Base-by-base conservation (phyloP, 2,888 invertebrate species). In the Fissipunctia ypsillon region DNA sequence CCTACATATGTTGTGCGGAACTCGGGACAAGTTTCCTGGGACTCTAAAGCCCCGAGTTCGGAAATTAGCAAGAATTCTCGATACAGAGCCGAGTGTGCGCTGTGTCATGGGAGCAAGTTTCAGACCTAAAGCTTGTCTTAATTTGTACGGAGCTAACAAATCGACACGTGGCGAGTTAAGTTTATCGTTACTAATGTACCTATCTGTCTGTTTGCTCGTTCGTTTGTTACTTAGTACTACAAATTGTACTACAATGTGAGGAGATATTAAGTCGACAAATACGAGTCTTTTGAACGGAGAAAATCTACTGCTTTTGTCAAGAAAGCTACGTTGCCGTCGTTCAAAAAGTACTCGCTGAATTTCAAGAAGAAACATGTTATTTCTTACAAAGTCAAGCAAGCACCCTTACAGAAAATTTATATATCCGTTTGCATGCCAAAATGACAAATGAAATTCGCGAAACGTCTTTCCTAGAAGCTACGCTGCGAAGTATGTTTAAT, bases 401-500 rank as follows among this genome's bases (percentile, higher is more conserved):
- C 31, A 60, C 25, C 31, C 48, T 50, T 25, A 73, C 72, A 65
- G 68, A 80, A 75, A 72, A 78, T 76, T 66, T 79, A 52, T 73
- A 73, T 71, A 64, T n/a, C n/a, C 76, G 56, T 77, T 65, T 69
- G 65, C 76, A 76, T 86, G 90, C 80, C 88, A 88, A 87, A 81
- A 87, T 88, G 89, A 90, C 88, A 88, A 89, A 89, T 90, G 87
- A 87, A 88, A 90, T 88, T 88, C 76, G 81, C 83, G 76, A 87
- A 88, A 89, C 82, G 79, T 84, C 75, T 87, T 71, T 78, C 77
- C 69, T 70, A 61, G 80, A 81, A 69, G 70, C 64, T 74, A 67
- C 79, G 74, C 81, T 77, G 81, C 73, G 84, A 84, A 84, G 85
- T 86, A 85, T 85, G 85, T 86, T 83, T 84, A 81, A 81, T 84